These are phyloP conservation scores for Hylaea fasciaria DNA, from an alignment of 2,888 invertebrate genomes.

Conservation along the genomic window DNA sequence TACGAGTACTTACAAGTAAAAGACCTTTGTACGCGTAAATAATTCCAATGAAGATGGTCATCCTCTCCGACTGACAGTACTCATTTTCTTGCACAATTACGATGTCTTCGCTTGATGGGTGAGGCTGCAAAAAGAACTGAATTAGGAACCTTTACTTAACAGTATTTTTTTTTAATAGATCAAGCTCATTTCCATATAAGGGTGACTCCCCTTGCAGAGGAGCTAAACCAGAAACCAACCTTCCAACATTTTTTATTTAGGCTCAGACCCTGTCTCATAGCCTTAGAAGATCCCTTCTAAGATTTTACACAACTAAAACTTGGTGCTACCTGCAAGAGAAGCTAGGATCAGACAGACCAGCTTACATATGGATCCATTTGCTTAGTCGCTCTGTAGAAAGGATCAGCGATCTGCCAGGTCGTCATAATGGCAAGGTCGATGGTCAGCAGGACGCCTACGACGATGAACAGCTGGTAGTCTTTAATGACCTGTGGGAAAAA, in stretches of 20 bases:
- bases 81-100: conserved; percentile 97
- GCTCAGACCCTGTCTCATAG: too few species aligned
- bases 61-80: conserved; percentile 97
- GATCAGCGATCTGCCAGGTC: conserved; percentile 98
- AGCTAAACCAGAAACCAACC: too few species aligned
- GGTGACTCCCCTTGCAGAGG: too few species aligned
- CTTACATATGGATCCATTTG: conserved; percentile 94
- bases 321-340: background rate
- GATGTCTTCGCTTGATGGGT: conserved; percentile 95
- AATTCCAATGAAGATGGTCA: conserved; percentile 97
- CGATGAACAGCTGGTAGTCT: conserved; percentile 99
- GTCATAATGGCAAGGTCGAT: conserved; percentile 98
- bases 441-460: conserved; percentile 95
- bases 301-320: too few species aligned
- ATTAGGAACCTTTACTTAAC: background rate
- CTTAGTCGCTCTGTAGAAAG: conserved; percentile 96
- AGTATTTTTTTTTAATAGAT: too few species aligned
- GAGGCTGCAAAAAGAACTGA: conserved; percentile 85
- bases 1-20: conserved; percentile 89
- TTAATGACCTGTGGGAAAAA: conserved; percentile 91
- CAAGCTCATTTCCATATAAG: too few species aligned
- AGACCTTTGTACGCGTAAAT: conserved; percentile 99
- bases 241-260: too few species aligned
- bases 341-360: background rate
- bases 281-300: too few species aligned